Conservation (phyloP, 1,140 invertebrate genomes). For the Bombus vancouverensis region DNA sequence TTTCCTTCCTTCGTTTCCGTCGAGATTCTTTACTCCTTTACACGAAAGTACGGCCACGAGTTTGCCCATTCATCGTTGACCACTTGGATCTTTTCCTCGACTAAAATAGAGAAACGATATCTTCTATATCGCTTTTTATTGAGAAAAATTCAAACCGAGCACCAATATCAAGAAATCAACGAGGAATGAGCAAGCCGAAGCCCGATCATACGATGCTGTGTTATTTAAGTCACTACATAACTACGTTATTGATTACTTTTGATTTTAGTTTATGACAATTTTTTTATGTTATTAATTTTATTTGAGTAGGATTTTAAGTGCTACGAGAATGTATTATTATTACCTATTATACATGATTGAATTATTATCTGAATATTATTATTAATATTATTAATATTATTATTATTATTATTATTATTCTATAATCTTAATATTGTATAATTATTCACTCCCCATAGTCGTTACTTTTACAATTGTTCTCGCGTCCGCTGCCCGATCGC, state of each 20-base stretch:
- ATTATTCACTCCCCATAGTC: slow-evolving; percentile 69
- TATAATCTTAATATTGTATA: slow-evolving; percentile 74
- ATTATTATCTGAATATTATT: slow-evolving; percentile 70
- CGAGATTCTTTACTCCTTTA: slow-evolving; percentile 46
- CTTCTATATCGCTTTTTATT: not conserved
- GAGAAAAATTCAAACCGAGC: not conserved
- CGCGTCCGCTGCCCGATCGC: slow-evolving; percentile 70
- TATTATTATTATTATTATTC: slow-evolving; percentile 73
- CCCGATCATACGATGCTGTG: slow-evolving; percentile 80
- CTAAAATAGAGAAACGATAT: not conserved
- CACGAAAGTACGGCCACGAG: slow-evolving; percentile 53
- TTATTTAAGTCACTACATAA: slow-evolving; percentile 82
- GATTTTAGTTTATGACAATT: slow-evolving; percentile 81
- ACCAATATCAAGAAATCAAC: slow-evolving; percentile 28
- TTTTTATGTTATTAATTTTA: slow-evolving; percentile 83
- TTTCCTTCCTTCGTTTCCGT: slow-evolving; percentile 49
- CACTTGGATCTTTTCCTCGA: not conserved
- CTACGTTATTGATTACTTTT: slow-evolving; percentile 81
- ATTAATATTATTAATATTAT: slow-evolving; percentile 69
- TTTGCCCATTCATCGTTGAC: slow-evolving; percentile 33
- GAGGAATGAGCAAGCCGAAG: slow-evolving; percentile 64
- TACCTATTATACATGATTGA: slow-evolving; percentile 62
- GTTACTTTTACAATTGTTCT: slow-evolving; percentile 75
- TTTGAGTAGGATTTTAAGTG: slow-evolving; percentile 77
- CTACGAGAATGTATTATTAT: slow-evolving; percentile 69